Evolutionary conservation across 2,888 invertebrate species (phyloP).

Genomic region (Epistrophe eligans): DNA sequence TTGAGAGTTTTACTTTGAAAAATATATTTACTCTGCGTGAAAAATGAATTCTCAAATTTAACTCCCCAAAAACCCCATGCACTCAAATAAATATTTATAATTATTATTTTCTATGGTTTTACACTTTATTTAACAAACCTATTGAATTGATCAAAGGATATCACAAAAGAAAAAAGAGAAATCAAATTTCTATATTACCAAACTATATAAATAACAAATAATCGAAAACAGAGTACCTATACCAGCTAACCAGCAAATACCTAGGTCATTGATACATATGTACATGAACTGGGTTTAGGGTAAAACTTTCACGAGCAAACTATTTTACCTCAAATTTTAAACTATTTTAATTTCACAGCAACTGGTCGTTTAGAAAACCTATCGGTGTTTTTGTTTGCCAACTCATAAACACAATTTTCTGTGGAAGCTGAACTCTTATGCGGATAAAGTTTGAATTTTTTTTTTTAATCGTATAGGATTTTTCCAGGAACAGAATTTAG

Average conservation of each 20-base stretch:
- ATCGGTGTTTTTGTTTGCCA: slow-evolving; percentile 44
- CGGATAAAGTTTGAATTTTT: slow-evolving; percentile 45
- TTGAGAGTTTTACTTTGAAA: no score
- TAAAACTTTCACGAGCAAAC: slow-evolving; percentile 60
- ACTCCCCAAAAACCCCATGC: no score
- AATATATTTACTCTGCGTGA: no score
- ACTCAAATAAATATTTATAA: no score
- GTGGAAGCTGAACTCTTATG: slow-evolving; percentile 63
- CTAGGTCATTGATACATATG: no score
- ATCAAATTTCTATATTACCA: not conserved
- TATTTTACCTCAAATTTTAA: slow-evolving; percentile 52
- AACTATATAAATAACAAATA: no score
- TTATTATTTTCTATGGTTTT: no score
- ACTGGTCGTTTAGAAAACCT: slow-evolving; percentile 59
- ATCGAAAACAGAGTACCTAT: not conserved
- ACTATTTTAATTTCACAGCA: slow-evolving; percentile 49
- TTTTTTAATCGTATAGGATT: slow-evolving; percentile 38
- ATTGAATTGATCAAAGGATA: no score
- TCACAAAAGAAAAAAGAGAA: not conserved
- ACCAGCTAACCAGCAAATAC: no score
- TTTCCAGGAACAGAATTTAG: slow-evolving; percentile 43
- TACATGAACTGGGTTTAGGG: no score
- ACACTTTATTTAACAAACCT: no score
- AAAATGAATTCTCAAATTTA: no score
- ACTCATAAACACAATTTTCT: slow-evolving; percentile 49